Conservation (phyloP, 2,113 vertebrate species). For the Chrysemys picta region DNA sequence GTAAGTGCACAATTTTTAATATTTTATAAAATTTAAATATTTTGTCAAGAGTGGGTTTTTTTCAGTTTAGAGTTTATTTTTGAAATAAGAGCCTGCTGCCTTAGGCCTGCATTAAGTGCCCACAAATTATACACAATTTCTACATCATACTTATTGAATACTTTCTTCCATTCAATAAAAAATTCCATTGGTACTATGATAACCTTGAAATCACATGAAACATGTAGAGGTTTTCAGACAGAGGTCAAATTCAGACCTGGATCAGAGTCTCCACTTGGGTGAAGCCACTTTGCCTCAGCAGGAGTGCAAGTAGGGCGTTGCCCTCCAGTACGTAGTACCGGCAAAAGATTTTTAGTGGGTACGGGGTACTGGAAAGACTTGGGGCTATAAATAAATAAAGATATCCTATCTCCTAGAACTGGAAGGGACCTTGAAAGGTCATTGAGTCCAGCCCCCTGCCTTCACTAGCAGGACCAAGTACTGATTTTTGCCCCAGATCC, state of each 20-base stretch:
- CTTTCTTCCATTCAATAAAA: constrained; percentile 39
- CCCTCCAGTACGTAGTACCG: too few relatives aligned
- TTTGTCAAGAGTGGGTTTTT: constrained; percentile 29
- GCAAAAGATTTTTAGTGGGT: too few relatives aligned
- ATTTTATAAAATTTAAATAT: background rate
- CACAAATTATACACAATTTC: constrained; percentile 49
- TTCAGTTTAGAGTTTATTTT: constrained; percentile 41
- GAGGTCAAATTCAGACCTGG: background rate
- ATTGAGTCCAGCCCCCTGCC: too few relatives aligned
- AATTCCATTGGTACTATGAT: constrained; percentile 39
- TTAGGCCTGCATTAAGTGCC: constrained; percentile 20
- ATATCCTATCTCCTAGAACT: too few relatives aligned
- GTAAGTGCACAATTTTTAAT: background rate
- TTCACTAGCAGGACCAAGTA: too few relatives aligned
- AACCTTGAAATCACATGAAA: background rate
- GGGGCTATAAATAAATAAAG: too few relatives aligned
- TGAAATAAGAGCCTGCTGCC: background rate
- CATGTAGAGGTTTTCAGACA: background rate
- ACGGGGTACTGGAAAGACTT: too few relatives aligned
- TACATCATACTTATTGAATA: background rate
- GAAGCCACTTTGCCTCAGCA: background rate
- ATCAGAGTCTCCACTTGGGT: background rate
- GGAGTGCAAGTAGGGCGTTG: too few relatives aligned
- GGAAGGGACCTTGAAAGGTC: too few relatives aligned
- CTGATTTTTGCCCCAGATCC: too few relatives aligned